Evolutionary conservation across 2,888 invertebrate species (phyloP).

Genomic region (Zaprionus bogoriensis): DNA sequence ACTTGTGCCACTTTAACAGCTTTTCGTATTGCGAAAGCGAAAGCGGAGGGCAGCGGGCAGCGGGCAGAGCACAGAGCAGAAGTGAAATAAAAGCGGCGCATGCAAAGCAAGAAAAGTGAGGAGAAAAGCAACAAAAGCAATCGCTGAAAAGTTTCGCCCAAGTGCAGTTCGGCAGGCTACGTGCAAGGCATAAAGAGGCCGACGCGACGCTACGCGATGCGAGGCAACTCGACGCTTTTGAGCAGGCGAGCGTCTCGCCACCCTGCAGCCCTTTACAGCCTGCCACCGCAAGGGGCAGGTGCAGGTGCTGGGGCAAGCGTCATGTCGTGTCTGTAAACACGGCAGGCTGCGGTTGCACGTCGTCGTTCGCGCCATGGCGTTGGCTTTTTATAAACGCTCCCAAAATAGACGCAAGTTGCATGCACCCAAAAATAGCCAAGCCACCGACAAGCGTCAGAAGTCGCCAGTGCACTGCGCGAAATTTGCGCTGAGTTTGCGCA

Average conservation of each 20-base stretch:
- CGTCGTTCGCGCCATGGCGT: conserved; percentile 15
- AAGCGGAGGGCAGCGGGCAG: conserved; percentile 20
- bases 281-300: conserved; percentile 1
- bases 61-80: too few species aligned
- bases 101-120: conserved; percentile 32
- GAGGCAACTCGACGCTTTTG: not conserved
- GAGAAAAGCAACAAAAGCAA: conserved; percentile 5
- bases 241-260: conserved; percentile 2
- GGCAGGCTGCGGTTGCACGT: conserved; percentile 64
- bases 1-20: conserved; percentile 48
- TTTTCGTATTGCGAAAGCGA: conserved; percentile 25
- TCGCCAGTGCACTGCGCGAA: not conserved
- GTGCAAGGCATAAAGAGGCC: conserved; percentile 54
- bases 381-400: conserved; percentile 45
- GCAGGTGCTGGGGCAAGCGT: conserved; percentile 22
- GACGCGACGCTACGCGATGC: conserved; percentile 5
- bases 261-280: not conserved
- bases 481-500: not conserved
- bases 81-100: conserved; percentile 11
- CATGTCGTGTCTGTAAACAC: conserved; percentile 65
- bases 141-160: conserved; percentile 27
- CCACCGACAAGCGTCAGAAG: not conserved
- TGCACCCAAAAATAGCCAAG: conserved; percentile 61
- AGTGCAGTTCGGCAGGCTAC: conserved; percentile 51
- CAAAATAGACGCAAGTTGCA: conserved; percentile 67